These are phyloP conservation scores for Gallinago jamesoni DNA, from an alignment of 2,113 vertebrate genomes.

Conservation along the genomic window DNA sequence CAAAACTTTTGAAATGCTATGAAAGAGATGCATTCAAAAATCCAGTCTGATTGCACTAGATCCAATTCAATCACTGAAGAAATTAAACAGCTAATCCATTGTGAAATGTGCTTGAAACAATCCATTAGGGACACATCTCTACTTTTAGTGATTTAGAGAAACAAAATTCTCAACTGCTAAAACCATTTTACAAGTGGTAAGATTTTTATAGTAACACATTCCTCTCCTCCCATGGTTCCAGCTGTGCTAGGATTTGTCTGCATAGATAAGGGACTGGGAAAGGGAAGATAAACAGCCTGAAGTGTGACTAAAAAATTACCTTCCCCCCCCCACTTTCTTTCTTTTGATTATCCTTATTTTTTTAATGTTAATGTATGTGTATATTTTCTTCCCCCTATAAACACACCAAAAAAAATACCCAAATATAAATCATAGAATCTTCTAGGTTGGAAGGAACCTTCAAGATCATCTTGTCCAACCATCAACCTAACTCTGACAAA, in stretches of 20 bases:
- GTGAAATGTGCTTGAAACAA: background rate
- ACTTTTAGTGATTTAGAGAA: background rate
- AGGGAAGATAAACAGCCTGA: background rate
- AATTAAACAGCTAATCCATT: background rate
- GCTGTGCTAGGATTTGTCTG: background rate
- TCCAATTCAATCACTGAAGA: background rate
- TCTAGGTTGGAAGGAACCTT: too few species aligned
- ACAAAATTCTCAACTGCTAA: background rate
- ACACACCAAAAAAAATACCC: background rate
- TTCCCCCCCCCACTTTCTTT: background rate
- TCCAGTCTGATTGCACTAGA: background rate
- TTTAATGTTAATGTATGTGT: background rate
- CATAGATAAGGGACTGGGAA: background rate
- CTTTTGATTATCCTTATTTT: background rate
- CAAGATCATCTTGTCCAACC: too few species aligned
- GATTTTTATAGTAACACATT: background rate
- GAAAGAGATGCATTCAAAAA: background rate
- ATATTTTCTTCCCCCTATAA: background rate
- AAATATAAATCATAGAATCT: background rate
- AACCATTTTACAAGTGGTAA: background rate
- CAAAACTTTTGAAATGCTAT: background rate
- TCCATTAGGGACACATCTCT: background rate
- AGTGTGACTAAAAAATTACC: rapidly evolving
- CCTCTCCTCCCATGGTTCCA: background rate
- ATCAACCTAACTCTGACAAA: too few species aligned